phyloP scores from a whole-genome alignment of 2,113 vertebrate genomes.

The Cairina moschata region DNA sequence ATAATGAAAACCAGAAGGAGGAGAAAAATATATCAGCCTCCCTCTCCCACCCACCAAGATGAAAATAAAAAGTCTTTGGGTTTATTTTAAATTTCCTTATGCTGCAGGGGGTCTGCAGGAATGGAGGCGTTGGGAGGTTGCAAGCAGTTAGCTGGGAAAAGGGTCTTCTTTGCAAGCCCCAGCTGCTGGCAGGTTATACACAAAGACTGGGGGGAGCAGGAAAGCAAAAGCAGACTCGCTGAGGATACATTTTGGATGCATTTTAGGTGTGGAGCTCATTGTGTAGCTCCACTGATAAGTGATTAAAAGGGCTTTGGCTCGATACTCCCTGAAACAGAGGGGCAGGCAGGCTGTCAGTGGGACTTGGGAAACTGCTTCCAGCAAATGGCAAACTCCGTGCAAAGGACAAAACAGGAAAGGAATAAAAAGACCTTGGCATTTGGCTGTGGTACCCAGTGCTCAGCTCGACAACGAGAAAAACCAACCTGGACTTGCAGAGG shows the following conservation, averaged over 20 bases:
- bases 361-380: not conserved
- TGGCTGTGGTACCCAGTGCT: not conserved
- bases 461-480: not conserved
- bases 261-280: not conserved
- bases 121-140: not conserved
- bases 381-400: not conserved
- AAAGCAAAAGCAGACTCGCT: not conserved
- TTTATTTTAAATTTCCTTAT: slow-evolving; percentile 40
- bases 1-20: slow-evolving; percentile 56
- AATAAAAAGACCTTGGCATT: not conserved
- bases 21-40: not conserved
- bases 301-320: not conserved
- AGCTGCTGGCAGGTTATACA: not conserved
- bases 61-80: slow-evolving; percentile 26
- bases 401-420: not conserved
- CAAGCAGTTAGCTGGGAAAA: not conserved
- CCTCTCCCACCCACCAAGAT: slow-evolving; percentile 58
- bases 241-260: not conserved
- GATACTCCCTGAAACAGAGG: not conserved
- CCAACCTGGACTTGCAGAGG: rapidly evolving
- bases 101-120: not conserved
- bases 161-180: not conserved
- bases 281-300: not conserved
- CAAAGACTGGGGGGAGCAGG: not conserved
- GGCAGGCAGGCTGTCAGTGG: not conserved